A percentile compares a stretch with the other conserved stretches of the same genome.
phyloP scores from a whole-genome alignment of 2,888 invertebrate species.

The Coleophora deauratella region DNA sequence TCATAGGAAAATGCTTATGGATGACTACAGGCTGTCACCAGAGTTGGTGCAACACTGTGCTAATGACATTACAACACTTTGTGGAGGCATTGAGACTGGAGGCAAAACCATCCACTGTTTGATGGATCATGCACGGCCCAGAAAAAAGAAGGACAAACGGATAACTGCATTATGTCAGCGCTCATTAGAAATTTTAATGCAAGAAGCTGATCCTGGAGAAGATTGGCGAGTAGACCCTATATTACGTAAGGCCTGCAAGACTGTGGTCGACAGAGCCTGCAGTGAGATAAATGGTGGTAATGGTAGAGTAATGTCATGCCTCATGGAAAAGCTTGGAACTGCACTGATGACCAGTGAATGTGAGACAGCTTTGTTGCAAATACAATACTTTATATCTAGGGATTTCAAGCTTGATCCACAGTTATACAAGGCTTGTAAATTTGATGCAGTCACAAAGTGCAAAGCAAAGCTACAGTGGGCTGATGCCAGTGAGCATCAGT shows the following conservation, averaged over 20 bases:
- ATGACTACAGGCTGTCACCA: constrained; percentile 94
- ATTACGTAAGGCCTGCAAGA: constrained; percentile 87
- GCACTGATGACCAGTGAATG: constrained; percentile 90
- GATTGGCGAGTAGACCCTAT: constrained; percentile 97
- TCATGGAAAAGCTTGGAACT: constrained; percentile 93
- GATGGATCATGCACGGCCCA: constrained; percentile 87
- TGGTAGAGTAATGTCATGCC: constrained; percentile 90
- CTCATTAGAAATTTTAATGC: constrained; percentile 85
- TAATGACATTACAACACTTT: constrained; percentile 85
- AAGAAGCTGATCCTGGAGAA: constrained; percentile 93
- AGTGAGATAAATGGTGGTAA: constrained; percentile 82
- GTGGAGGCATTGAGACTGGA: constrained; percentile 83
- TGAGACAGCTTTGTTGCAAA: constrained; percentile 92
- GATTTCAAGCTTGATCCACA: constrained; percentile 95
- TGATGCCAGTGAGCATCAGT: constrained; percentile 77
- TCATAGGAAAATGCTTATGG: constrained; percentile 92
- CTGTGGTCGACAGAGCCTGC: constrained; percentile 87
- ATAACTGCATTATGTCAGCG: constrained; percentile 82
- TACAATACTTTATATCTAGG: constrained; percentile 97
- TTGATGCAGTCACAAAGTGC: constrained; percentile 89
- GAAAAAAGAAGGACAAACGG: constrained; percentile 76
- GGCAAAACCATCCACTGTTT: constrained; percentile 96
- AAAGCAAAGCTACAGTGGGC: constrained; percentile 86
- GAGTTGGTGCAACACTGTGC: constrained; percentile 92
- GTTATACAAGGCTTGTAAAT: constrained; percentile 89